Evolutionary conservation across 2,888 invertebrate genomes (phyloP).

Genomic region (Eupithecia tripunctaria): DNA sequence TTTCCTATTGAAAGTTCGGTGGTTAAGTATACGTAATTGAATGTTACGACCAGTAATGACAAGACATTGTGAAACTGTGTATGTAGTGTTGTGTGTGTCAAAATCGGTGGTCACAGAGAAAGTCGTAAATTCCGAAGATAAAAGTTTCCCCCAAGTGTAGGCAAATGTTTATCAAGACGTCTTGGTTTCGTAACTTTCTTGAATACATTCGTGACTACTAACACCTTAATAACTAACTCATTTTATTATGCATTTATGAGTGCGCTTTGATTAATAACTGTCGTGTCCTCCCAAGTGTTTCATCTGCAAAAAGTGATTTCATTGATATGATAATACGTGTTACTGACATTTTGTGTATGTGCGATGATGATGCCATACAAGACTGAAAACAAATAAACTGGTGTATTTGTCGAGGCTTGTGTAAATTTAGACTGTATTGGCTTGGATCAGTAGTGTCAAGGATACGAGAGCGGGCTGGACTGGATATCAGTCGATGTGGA

Average conservation of each 20-base stretch:
- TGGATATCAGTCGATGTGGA: slow-evolving; percentile 62
- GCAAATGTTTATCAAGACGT: slow-evolving; percentile 57
- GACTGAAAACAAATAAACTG: slow-evolving; percentile 31
- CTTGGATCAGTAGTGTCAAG: slow-evolving; percentile 69
- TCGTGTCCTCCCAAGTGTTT: slow-evolving; percentile 28
- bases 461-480: slow-evolving; percentile 62
- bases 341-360: slow-evolving; percentile 37
- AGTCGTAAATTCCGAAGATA: slow-evolving; percentile 61
- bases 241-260: slow-evolving; percentile 46
- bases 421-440: slow-evolving; percentile 52
- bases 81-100: slow-evolving; percentile 45
- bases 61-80: slow-evolving; percentile 32
- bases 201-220: slow-evolving; percentile 49
- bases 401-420: slow-evolving; percentile 46
- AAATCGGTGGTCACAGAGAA: slow-evolving; percentile 63
- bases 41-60: slow-evolving; percentile 34
- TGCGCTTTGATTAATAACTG: slow-evolving; percentile 40
- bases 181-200: slow-evolving; percentile 61
- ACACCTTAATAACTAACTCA: slow-evolving; percentile 41
- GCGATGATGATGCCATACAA: slow-evolving; percentile 23
- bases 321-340: slow-evolving; percentile 37
- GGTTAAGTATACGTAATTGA: slow-evolving; percentile 21
- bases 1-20: slow-evolving; percentile 15
- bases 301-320: slow-evolving; percentile 29
- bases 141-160: slow-evolving; percentile 58